A percentile compares a stretch with the other conserved stretches of the same genome.
Evolutionary conservation across 2,113 vertebrate genomes (phyloP).

Genomic region (Clupea harengus): DNA sequence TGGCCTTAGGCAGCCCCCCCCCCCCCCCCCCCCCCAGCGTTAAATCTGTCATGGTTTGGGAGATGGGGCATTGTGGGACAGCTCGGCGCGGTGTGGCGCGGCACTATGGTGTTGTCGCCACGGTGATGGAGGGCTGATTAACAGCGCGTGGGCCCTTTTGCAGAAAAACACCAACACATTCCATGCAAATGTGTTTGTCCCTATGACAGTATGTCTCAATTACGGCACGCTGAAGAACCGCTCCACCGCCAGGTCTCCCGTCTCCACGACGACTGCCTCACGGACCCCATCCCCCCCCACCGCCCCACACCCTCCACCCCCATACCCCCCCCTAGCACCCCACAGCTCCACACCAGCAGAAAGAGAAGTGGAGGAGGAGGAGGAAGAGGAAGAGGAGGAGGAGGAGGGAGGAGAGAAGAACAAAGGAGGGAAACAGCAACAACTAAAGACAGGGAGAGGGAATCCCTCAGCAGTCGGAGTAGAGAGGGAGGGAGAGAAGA

Average conservation of each 20-base stretch:
- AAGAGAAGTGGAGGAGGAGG: constrained; percentile 52
- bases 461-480: constrained; percentile 52
- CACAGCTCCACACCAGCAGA: constrained; percentile 43
- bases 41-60: constrained; percentile 83
- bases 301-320: constrained; percentile 63
- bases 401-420: constrained; percentile 65
- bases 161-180: not conserved
- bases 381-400: constrained; percentile 72
- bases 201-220: constrained; percentile 98
- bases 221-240: constrained; percentile 79
- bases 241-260: constrained; percentile 65
- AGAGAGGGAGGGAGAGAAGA: not conserved
- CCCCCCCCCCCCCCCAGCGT: constrained; percentile 66
- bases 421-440: constrained; percentile 35
- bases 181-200: constrained; percentile 98
- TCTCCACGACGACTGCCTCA: constrained; percentile 76
- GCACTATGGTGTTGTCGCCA: not conserved
- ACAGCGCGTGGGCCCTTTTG: constrained; percentile 67
- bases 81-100: constrained; percentile 42
- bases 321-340: not conserved
- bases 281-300: constrained; percentile 79
- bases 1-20: not conserved
- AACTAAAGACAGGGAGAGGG: constrained; percentile 26
- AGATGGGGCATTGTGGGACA: constrained; percentile 73
- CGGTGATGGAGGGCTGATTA: constrained; percentile 87